Evolutionary conservation across 1,140 invertebrate species (phyloP).

Genomic region (Zelostemma sp.): DNA sequence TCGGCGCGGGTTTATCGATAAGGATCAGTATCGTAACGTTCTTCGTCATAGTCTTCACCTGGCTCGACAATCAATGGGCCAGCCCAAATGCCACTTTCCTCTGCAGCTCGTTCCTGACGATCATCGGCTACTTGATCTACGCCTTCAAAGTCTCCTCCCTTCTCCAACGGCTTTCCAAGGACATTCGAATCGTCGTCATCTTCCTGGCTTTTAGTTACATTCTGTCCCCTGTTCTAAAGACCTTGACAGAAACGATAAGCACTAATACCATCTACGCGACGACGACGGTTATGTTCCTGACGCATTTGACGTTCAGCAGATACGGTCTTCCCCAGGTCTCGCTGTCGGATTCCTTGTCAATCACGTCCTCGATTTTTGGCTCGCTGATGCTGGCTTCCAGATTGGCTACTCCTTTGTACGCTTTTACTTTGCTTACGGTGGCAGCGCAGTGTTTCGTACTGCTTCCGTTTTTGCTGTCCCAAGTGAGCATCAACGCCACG

Average conservation of each 20-base stretch:
- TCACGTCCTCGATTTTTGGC: conserved; percentile 93
- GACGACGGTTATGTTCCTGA: conserved; percentile 87
- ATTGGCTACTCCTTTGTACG: conserved; percentile 84
- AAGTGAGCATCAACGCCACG: conserved; percentile 50
- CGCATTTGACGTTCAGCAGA: conserved; percentile 92
- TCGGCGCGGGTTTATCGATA: conserved; percentile 80
- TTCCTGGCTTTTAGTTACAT: conserved; percentile 88
- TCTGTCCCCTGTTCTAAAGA: conserved; percentile 92
- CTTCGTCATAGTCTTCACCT: conserved; percentile 82
- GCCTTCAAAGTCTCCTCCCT: conserved; percentile 59
- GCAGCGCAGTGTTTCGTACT: conserved; percentile 91
- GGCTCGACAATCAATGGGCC: conserved; percentile 78
- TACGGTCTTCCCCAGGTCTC: conserved; percentile 88
- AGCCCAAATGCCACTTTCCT: conserved; percentile 75
- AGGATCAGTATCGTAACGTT: conserved; percentile 82
- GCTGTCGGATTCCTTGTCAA: conserved; percentile 84
- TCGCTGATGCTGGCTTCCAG: conserved; percentile 95
- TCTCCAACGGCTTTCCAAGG: conserved; percentile 66
- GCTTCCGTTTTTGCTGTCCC: conserved; percentile 81
- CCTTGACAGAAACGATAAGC: conserved; percentile 94
- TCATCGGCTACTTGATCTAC: conserved; percentile 74
- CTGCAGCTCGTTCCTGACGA: conserved; percentile 69
- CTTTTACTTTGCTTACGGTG: conserved; percentile 88
- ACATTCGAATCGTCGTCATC: conserved; percentile 79
- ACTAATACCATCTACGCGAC: conserved; percentile 97